Evolutionary conservation across 2,797 vertebrate genomes (phyloP), one percentile per base, ranked within the genome.

Genomic region (Pogoniulus pusillus): DNA sequence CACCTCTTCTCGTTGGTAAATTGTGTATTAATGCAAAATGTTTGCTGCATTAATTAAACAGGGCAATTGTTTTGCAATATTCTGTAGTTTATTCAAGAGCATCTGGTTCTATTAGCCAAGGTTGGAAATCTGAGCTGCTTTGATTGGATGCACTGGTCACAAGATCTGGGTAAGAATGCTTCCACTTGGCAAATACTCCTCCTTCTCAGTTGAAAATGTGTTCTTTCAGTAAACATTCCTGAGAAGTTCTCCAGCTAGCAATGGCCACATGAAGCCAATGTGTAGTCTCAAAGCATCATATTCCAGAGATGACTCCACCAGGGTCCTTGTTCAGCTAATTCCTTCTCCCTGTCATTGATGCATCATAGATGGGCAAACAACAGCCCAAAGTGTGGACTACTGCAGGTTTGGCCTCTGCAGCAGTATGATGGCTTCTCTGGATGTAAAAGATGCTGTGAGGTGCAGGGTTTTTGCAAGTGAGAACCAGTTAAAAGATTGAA

Each of bases 1-100:
- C 43, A 74, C 43, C 13, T 82, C 27, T 69, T 73, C 68, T 85
- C 26, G 14, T 41, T 84, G 35, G 24, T 75, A 32, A 84, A 76
- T 65, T 87, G 71, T 65, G 8, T 43, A 62, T 76, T 85, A 91
- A 74, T 51, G 84, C 34, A 69, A 84, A 90, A 65, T 80, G 7
- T 91, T 94, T 79, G 82, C 71, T 4, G 47, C 89, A 71, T 80
- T 93, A 96, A 95, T 94, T 93, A 93, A 94, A 81, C 37, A 62
- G 32, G 78, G 91, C 90, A 91, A 78, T 43, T 58, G 41, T 94
- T 94, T 85, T 93, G 87, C 47, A 85, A 75, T 82, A 77, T 84
- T 87, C 51, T 71, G 26, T 74, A 55, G 77, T 88, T 95, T 95
- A 84, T 80, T 92, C 49, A 91, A 92, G 64, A 92, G 71, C 93